Evolutionary conservation across 1,140 invertebrate species (phyloP), one percentile per base, ranked within the genome.

Genomic region (Galleria mellonella): DNA sequence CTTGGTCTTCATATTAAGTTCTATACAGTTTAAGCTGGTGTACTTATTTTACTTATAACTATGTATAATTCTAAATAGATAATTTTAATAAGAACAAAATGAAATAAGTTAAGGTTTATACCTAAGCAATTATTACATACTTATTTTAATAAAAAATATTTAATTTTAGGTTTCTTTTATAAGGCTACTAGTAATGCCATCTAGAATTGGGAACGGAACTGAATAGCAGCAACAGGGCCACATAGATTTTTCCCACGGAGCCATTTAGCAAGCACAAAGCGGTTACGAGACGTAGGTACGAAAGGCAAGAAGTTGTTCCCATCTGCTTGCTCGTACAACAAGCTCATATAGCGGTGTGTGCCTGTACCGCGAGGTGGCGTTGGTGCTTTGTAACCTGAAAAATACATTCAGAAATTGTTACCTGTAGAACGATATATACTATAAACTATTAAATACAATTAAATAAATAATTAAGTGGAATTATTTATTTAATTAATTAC

Each of bases 291-390:
- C 29, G 61, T 41, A 11, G 77, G 74, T 10, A 81, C 71, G 11
- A 46, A 58, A 0, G 77, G 76, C 4, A 82, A 39, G 31, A 81
- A 82, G 44, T 78, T 81, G 44, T 84, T 84, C 4, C 77, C 77
- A 4, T 84, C 77, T 0, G 55, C 51, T 57, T 84, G 81, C 43
- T 81, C 75, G 23, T 72, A 82, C 2, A 84, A 55, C 29, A 82
- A 37, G 10, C 48, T 62, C 5, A 82, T 54, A 62, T 81, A 84
- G 44, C 71, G 76, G 32, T 84, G 81, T 11, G 45, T 44, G 15
- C 76, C 74, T 0, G 69, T 63, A 12, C 76, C 76, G 51, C 63
- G 73, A 75, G 81, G 60, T 70, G 81, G 81, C 64, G 66, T 43
- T 74, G 81, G 77, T 27, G 66, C 55, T 35, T 78, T 82, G 51